Evolutionary conservation across 2,113 vertebrate species (phyloP).

Genomic region (Chitala chitala): DNA sequence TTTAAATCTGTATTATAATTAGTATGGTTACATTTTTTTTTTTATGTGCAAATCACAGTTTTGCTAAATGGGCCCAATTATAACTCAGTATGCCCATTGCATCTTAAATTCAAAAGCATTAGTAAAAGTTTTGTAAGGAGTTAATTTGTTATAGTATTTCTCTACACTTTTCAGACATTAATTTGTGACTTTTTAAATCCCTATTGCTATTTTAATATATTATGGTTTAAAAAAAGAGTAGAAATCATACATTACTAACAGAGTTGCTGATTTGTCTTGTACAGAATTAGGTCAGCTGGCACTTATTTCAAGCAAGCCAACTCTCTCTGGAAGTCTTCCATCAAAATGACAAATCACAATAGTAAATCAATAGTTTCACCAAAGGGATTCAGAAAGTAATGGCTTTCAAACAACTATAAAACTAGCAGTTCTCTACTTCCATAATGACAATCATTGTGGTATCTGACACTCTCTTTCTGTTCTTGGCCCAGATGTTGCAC

Average conservation of each 20-base stretch:
- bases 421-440: neutral
- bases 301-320: neutral
- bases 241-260: neutral
- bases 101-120: too few species aligned
- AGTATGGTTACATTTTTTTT: too few species aligned
- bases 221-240: neutral
- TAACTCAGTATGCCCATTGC: too few species aligned
- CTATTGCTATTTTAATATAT: neutral
- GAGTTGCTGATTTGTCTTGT: neutral
- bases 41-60: too few species aligned
- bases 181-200: too few species aligned
- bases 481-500: neutral
- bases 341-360: conserved; percentile 4
- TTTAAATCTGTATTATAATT: too few species aligned
- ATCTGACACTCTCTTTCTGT: neutral
- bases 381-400: neutral
- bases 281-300: neutral
- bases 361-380: neutral
- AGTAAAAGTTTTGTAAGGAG: too few species aligned
- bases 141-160: too few species aligned
- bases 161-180: too few species aligned
- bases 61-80: too few species aligned
- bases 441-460: neutral
- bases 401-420: neutral
- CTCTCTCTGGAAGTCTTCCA: neutral